These are phyloP conservation scores for Spatulosminthurus flaviceps DNA, from an alignment of 2,888 invertebrate species.

Conservation along the genomic window DNA sequence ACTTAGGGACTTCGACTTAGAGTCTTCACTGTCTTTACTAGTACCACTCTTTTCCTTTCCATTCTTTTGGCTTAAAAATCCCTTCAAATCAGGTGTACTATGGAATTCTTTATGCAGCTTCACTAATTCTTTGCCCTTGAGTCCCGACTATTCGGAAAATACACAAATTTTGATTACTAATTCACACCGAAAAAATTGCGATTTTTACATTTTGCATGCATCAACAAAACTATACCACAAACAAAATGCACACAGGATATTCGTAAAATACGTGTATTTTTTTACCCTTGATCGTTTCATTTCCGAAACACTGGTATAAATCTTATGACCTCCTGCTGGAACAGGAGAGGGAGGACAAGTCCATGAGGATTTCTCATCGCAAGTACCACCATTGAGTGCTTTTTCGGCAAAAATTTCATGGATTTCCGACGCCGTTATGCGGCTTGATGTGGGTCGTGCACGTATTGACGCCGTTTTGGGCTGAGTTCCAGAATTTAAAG, in stretches of 20 bases:
- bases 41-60: conserved; percentile 48
- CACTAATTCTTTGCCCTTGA: conserved; percentile 61
- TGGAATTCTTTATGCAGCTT: conserved; percentile 82
- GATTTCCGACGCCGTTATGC: conserved; percentile 90
- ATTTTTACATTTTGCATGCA: no score
- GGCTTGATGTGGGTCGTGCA: conserved; percentile 83
- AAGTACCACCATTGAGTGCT: conserved; percentile 69
- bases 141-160: conserved; percentile 52
- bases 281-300: conserved; percentile 88
- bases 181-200: neutral
- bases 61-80: conserved; percentile 46
- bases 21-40: neutral
- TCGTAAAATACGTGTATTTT: no score
- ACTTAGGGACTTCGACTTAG: conserved; percentile 68
- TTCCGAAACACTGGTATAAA: conserved; percentile 93
- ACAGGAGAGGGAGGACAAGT: conserved; percentile 57
- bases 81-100: conserved; percentile 82
- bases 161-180: conserved; percentile 64
- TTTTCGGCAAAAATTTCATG: conserved; percentile 93
- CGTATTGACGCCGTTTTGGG: conserved; percentile 91
- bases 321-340: conserved; percentile 68
- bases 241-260: no score
- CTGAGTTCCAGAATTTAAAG: conserved; percentile 31
- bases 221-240: no score
- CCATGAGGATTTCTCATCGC: conserved; percentile 55